A percentile compares a stretch with the other conserved stretches of the same genome.
These are phyloP conservation scores for Cydia splendana DNA, from an alignment of 1,140 invertebrate genomes.

Conservation along the genomic window DNA sequence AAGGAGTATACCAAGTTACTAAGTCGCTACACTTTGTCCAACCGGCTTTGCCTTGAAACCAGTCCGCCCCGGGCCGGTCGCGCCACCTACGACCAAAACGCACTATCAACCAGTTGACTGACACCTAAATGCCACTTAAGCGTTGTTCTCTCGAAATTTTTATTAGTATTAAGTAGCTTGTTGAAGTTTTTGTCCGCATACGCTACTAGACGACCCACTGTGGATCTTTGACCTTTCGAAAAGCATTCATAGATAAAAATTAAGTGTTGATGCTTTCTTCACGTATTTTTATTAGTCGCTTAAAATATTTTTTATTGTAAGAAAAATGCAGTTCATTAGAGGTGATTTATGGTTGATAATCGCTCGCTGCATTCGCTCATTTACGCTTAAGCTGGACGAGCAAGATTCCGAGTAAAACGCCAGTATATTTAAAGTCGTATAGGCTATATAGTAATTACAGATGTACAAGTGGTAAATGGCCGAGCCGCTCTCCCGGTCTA, in stretches of 20 bases:
- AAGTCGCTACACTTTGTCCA: constrained; percentile 66
- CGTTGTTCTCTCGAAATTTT: constrained; percentile 71
- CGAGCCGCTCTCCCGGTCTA: constrained; percentile 47
- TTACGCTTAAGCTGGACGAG: constrained; percentile 42
- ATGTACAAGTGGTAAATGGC: constrained; percentile 68
- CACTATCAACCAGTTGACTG: constrained; percentile 71
- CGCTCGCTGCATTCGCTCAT: constrained; percentile 41
- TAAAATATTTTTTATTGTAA: constrained; percentile 15
- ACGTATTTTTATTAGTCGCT: not conserved
- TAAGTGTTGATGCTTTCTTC: constrained; percentile 8
- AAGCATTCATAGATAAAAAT: constrained; percentile 16
- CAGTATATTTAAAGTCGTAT: constrained; percentile 64
- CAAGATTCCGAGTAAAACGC: constrained; percentile 55
- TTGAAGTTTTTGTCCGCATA: constrained; percentile 49
- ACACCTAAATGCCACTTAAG: constrained; percentile 75
- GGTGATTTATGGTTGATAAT: constrained; percentile 49
- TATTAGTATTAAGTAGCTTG: constrained; percentile 74
- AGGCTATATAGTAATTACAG: constrained; percentile 68
- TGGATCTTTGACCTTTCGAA: constrained; percentile 37
- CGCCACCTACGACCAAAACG: constrained; percentile 47
- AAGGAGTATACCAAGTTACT: constrained; percentile 67
- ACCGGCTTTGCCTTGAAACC: constrained; percentile 71
- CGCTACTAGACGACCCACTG: constrained; percentile 35
- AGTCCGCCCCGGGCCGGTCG: constrained; percentile 55
- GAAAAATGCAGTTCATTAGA: constrained; percentile 12